phyloP scores from a whole-genome alignment of 2,797 vertebrate species.

The Champsocephalus gunnari region DNA sequence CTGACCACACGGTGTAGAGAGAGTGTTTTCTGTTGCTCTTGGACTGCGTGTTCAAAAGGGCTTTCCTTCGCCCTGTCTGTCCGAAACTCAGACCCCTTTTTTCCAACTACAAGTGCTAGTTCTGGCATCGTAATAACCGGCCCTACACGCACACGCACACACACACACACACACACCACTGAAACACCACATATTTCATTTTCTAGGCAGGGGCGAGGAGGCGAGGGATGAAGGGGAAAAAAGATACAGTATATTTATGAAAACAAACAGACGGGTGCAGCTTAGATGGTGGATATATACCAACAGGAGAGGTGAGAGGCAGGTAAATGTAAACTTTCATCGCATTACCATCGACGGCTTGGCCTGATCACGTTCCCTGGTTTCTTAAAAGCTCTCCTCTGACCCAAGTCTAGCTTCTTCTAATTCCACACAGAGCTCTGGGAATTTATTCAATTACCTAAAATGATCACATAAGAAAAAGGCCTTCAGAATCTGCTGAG shows the following conservation, averaged over 20 bases:
- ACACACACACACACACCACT: conserved; percentile 18
- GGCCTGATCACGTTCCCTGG: conserved; percentile 64
- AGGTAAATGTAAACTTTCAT: conserved; percentile 82
- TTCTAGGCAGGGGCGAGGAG: conserved; percentile 48
- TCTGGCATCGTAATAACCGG: conserved; percentile 63
- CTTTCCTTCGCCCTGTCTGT: conserved; percentile 74
- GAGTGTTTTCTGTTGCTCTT: conserved; percentile 82
- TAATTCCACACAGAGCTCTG: conserved; percentile 74
- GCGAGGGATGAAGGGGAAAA: conserved; percentile 37
- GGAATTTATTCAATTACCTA: conserved; percentile 85
- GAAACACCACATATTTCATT: conserved; percentile 75
- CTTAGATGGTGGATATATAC: conserved; percentile 63
- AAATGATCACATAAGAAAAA: conserved; percentile 81
- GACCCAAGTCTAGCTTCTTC: conserved; percentile 79
- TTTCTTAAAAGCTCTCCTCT: conserved; percentile 83
- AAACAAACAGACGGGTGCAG: conserved; percentile 76
- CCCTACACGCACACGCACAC: background rate
- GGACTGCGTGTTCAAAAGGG: conserved; percentile 74
- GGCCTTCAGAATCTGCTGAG: conserved; percentile 84
- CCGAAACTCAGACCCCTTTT: conserved; percentile 69
- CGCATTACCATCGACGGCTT: conserved; percentile 83
- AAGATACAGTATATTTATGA: conserved; percentile 69
- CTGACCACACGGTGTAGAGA: conserved; percentile 79
- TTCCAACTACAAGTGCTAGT: conserved; percentile 81
- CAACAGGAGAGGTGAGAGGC: conserved; percentile 84